These are phyloP conservation scores for Drosophila sordidapex DNA, from an alignment of 2,888 invertebrate genomes.

Conservation along the genomic window DNA sequence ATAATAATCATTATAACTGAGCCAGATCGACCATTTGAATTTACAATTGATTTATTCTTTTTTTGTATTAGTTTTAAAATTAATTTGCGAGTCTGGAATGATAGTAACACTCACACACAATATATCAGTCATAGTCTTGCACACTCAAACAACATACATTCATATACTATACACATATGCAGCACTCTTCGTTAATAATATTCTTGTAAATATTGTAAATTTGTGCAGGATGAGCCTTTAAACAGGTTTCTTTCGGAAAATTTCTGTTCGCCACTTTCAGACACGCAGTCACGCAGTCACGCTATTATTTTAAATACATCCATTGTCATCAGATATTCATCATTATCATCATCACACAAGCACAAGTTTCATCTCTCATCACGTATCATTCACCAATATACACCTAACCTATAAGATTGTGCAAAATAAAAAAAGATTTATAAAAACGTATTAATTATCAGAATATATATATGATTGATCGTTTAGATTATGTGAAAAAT, in stretches of 20 bases:
- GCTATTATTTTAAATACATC: conserved; percentile 36
- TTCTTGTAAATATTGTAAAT: conserved; percentile 48
- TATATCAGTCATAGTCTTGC: conserved; percentile 54
- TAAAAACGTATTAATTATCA: conserved; percentile 21
- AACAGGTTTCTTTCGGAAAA: conserved; percentile 15
- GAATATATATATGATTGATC: conserved; percentile 4
- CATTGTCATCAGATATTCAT: conserved; percentile 18
- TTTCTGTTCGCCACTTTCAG: conserved; percentile 23
- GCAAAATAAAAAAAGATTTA: conserved; percentile 34
- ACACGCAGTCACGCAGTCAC: conserved; percentile 32
- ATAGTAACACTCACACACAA: conserved; percentile 41
- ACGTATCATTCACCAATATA: conserved; percentile 50
- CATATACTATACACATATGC: conserved; percentile 7
- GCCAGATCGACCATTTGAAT: conserved; percentile 39
- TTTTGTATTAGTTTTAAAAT: conserved; percentile 16
- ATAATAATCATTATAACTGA: conserved; percentile 15
- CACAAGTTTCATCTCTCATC: conserved; percentile 47
- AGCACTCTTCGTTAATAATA: conserved; percentile 34
- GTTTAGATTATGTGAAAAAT: conserved; percentile 5
- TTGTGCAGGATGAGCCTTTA: conserved; percentile 58
- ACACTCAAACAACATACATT: conserved; percentile 23
- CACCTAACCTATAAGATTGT: conserved; percentile 45
- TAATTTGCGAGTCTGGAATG: conserved; percentile 52
- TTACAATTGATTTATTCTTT: conserved; percentile 7
- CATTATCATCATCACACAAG: conserved; percentile 48